A percentile compares a stretch with the other conserved stretches of the same genome.
phyloP scores from a whole-genome alignment of 92 coral and sea anemone genomes.

The Desmophyllum pertusum region DNA sequence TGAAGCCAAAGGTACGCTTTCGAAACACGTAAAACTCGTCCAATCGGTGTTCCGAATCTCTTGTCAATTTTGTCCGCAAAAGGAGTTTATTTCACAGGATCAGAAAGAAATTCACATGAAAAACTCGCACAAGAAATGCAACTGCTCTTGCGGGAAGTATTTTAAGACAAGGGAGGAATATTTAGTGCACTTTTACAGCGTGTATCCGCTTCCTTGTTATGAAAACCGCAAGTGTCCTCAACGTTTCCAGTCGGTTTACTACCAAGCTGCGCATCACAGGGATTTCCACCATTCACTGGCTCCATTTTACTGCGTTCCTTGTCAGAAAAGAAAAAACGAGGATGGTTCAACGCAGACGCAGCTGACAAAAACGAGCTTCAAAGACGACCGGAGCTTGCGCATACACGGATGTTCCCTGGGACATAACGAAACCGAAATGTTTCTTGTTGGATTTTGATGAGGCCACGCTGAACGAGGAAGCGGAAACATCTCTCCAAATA shows the following conservation, averaged over 20 bases:
- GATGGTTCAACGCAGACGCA: slow-evolving; percentile 32
- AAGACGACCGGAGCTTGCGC: slow-evolving; percentile 80
- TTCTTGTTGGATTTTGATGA: slow-evolving; percentile 47
- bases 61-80: slow-evolving; percentile 93
- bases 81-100: slow-evolving; percentile 72
- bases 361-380: slow-evolving; percentile 68
- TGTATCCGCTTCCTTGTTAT: slow-evolving; percentile 92
- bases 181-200: slow-evolving; percentile 85
- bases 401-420: slow-evolving; percentile 75
- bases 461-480: background rate
- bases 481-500: slow-evolving; percentile 30
- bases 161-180: slow-evolving; percentile 84
- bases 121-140: slow-evolving; percentile 95
- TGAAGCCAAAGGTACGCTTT: slow-evolving; percentile 5
- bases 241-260: slow-evolving; percentile 78
- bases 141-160: slow-evolving; percentile 93
- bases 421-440: slow-evolving; percentile 86
- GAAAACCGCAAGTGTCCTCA: slow-evolving; percentile 98
- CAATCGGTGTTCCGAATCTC: slow-evolving; percentile 32
- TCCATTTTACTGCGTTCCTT: slow-evolving; percentile 92
- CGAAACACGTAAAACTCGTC: slow-evolving; percentile 8
- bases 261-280: slow-evolving; percentile 89
- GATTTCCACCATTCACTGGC: slow-evolving; percentile 75
- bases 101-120: slow-evolving; percentile 95
- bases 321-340: slow-evolving; percentile 69